phyloP scores from a whole-genome alignment of 2,797 vertebrate genomes.

The Myotis pilosus region DNA sequence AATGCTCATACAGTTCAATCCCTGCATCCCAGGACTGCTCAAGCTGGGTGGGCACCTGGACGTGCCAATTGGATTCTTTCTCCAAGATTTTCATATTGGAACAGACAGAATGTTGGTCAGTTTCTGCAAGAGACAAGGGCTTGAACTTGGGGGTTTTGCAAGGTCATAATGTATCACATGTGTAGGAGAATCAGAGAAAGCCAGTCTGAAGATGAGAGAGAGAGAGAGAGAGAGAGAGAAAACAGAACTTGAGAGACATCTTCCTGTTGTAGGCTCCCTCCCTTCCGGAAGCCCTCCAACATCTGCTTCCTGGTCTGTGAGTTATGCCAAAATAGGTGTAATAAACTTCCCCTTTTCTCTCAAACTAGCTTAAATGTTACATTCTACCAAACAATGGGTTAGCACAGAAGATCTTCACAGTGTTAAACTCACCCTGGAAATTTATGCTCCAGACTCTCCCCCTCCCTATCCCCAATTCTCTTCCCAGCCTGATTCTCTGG shows the following conservation, averaged over 20 bases:
- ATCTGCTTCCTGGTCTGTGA: not conserved
- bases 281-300: not conserved
- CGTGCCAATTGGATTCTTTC: not conserved
- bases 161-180: not conserved
- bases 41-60: not conserved
- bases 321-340: not conserved
- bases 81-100: not conserved
- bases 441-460: not conserved
- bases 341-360: not conserved
- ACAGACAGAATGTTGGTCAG: not conserved
- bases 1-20: not conserved
- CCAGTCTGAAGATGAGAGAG: not conserved
- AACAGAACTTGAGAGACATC: not conserved
- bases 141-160: not conserved
- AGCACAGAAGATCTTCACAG: not conserved
- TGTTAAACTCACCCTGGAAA: not conserved
- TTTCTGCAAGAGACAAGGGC: not conserved
- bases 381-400: not conserved
- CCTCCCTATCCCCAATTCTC: not conserved
- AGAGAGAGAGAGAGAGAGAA: not conserved
- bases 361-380: not conserved
- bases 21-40: not conserved
- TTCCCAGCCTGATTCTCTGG: not conserved
- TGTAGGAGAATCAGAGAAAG: not conserved
- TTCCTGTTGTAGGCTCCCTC: not conserved